Conservation (phyloP, 2,797 vertebrate genomes). For the Channallabes apus region DNA sequence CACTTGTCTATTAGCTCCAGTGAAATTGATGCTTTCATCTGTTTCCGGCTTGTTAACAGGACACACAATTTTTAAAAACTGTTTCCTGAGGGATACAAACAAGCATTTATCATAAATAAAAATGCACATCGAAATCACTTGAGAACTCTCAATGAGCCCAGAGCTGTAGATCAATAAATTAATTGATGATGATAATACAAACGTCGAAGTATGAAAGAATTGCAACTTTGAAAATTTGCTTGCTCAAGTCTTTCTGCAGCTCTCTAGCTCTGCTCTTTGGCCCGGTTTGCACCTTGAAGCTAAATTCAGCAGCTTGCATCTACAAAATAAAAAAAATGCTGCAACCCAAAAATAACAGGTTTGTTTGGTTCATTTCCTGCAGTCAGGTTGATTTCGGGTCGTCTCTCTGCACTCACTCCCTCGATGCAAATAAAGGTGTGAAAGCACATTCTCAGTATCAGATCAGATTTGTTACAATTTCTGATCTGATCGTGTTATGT, state of each 20-base stretch:
- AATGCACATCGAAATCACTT: neutral
- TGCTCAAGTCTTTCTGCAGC: neutral
- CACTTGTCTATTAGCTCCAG: neutral
- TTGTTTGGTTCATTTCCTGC: constrained; percentile 8
- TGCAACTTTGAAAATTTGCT: no score
- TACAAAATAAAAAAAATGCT: neutral
- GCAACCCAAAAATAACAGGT: neutral
- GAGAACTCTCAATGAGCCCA: neutral
- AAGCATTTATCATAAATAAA: neutral
- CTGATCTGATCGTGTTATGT: neutral
- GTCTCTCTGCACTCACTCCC: neutral
- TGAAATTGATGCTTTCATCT: neutral
- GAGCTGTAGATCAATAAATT: neutral
- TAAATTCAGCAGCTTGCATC: neutral
- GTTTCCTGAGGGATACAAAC: neutral
- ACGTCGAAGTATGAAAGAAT: neutral
- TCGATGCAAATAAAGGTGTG: neutral
- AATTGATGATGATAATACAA: neutral
- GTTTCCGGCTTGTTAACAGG: neutral
- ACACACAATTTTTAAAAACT: neutral
- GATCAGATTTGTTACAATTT: neutral
- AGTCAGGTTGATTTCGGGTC: neutral
- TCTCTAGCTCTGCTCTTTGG: neutral
- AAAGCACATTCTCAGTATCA: neutral
- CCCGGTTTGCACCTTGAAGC: neutral